phyloP scores from a whole-genome alignment of 2,797 vertebrate species.

The Tauraco hartlaubi region DNA sequence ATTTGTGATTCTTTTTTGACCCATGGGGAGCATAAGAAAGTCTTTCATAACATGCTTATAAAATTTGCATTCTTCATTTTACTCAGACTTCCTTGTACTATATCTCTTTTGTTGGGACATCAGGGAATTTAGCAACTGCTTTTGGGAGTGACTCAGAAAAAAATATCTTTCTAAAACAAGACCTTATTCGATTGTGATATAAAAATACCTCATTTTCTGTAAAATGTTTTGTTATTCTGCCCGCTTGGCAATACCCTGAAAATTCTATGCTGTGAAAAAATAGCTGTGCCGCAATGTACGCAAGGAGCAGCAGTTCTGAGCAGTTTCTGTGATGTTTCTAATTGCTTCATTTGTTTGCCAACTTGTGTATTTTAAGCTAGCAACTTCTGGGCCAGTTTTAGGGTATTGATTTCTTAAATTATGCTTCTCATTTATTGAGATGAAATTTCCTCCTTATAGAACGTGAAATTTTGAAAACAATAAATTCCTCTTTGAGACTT shows the following conservation, averaged over 20 bases:
- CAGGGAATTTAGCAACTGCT: neutral
- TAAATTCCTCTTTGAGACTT: neutral
- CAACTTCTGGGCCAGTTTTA: neutral
- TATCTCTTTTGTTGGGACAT: neutral
- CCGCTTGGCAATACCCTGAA: neutral
- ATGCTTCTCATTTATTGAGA: neutral
- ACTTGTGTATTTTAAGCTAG: neutral
- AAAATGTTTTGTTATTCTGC: neutral
- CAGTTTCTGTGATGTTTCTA: neutral
- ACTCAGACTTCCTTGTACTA: neutral
- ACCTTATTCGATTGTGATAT: neutral
- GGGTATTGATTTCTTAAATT: neutral
- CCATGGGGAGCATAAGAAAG: neutral
- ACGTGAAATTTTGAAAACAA: neutral
- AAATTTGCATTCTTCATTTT: neutral
- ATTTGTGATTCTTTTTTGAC: neutral
- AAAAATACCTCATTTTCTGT: slow-evolving; percentile 1
- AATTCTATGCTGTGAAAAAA: neutral
- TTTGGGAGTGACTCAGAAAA: neutral
- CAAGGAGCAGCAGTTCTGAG: neutral
- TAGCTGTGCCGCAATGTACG: neutral
- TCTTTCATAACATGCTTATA: neutral
- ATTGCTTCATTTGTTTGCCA: neutral
- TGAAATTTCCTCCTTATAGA: neutral
- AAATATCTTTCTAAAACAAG: neutral